Evolutionary conservation across 2,797 vertebrate genomes (phyloP), one percentile per base, ranked within the genome.

Genomic region (Poecilia wingei): DNA sequence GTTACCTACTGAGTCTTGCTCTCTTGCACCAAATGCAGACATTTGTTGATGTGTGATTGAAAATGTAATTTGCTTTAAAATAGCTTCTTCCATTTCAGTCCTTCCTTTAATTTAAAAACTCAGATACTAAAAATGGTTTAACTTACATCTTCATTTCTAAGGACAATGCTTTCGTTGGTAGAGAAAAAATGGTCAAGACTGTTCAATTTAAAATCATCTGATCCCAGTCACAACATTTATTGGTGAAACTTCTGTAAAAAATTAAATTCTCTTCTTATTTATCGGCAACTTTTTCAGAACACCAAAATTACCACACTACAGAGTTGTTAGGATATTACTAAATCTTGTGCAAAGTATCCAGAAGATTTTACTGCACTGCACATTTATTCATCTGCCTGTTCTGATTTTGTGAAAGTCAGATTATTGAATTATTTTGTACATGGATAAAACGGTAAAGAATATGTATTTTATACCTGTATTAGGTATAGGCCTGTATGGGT

Each of bases 381-480:
- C 10, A 59, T 59, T 59, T 59, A 55, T 4, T 55, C 10, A 25
- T 55, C 8, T 55, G n/a, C 53, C 9, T 12, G 4, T 61, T 61
- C 28, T 33, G 57, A 18, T 61, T 33, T 61, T 61, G 28, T 61
- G 4, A 61, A 61, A 61, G 28, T 61, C 28, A 61, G 14, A 61
- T 14, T 6, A 31, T 6, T 51, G 0, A 18, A 78, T 47, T 74
- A 33, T 55, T 86, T 71, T 51, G 39, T 46, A 53, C 20, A 72
- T 39, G 53, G 14, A 70, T 86, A 59, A 81, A 88, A 79, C 70
- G 49, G 75, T 83, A 78, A 77, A 53, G 72, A 78, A 84, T 79
- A 66, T 75, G 79, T 85, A 72, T 79, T 72, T 47, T 57, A 72
- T 70, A 75, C 76, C 84, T 78, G 66, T 61, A 18, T 33, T 61